Percentiles rank a stretch among this genome's conserved stretches.
Evolutionary conservation across 1,140 invertebrate species (phyloP).

Genomic region (Cyrtorhinus lividipennis): DNA sequence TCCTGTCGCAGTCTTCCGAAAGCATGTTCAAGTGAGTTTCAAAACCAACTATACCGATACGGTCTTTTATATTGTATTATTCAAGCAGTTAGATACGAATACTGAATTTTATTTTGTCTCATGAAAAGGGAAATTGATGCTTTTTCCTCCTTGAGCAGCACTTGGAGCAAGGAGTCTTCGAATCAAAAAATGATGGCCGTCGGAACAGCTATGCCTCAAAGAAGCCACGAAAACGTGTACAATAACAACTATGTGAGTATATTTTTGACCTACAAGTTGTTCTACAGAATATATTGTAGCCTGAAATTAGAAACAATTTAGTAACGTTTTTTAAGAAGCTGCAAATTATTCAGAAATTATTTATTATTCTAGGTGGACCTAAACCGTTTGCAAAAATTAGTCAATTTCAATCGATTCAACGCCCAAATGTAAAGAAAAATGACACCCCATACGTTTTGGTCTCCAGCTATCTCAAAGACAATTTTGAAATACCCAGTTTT

Average conservation of each 20-base stretch:
- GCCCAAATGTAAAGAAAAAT: too few relatives aligned
- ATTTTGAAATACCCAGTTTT: too few relatives aligned
- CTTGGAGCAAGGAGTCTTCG: slow-evolving; percentile 12
- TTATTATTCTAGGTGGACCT: too few relatives aligned
- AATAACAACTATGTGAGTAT: slow-evolving; percentile 17
- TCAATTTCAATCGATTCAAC: too few relatives aligned
- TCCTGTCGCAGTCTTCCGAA: slow-evolving; percentile 17
- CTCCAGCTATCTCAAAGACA: too few relatives aligned
- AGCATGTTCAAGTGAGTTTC: slow-evolving; percentile 18
- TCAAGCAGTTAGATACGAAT: too few relatives aligned
- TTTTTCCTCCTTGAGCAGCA: slow-evolving; percentile 8
- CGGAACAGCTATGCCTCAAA: slow-evolving; percentile 13
- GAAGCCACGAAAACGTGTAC: neutral
- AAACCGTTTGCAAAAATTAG: too few relatives aligned
- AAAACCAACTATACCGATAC: neutral
- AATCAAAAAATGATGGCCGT: slow-evolving; percentile 14
- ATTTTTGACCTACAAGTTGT: neutral
- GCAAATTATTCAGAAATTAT: too few relatives aligned
- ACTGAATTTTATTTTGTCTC: too few relatives aligned
- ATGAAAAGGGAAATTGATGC: neutral
- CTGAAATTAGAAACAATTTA: too few relatives aligned
- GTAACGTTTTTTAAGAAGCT: neutral
- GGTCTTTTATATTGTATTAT: neutral
- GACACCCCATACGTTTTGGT: too few relatives aligned
- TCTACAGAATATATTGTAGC: too few relatives aligned